phyloP scores from a whole-genome alignment of 2,797 vertebrate species.

The Podargus strigoides region DNA sequence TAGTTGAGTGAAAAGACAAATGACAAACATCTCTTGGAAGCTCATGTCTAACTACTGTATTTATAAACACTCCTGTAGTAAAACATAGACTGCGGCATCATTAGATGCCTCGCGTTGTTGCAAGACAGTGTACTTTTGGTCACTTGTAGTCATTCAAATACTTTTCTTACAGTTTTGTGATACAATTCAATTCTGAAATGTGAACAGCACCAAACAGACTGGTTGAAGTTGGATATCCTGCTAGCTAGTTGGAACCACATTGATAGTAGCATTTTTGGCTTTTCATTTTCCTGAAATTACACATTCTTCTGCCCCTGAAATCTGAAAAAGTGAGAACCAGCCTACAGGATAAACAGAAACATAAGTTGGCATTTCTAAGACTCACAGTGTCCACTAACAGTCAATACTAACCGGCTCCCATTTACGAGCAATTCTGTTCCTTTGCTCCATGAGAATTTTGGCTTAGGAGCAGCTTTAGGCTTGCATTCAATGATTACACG shows the following conservation, averaged over 20 bases:
- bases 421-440: slow-evolving; percentile 91
- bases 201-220: background rate
- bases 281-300: background rate
- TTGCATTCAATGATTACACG: slow-evolving; percentile 90
- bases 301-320: background rate
- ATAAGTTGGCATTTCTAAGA: background rate
- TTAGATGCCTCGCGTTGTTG: background rate
- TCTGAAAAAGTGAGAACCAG: background rate
- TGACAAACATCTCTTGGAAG: background rate
- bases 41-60: background rate
- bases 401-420: slow-evolving; percentile 84
- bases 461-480: slow-evolving; percentile 92
- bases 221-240: background rate
- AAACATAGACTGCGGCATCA: background rate
- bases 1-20: background rate
- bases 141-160: background rate
- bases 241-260: background rate
- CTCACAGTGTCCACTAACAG: background rate
- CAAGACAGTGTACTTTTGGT: background rate
- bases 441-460: slow-evolving; percentile 90
- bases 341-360: background rate
- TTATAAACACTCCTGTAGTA: background rate
- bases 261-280: background rate
- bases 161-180: background rate
- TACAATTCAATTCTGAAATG: background rate